phyloP scores from a whole-genome alignment of 2,797 vertebrate genomes.

The Gambelia wislizenii region DNA sequence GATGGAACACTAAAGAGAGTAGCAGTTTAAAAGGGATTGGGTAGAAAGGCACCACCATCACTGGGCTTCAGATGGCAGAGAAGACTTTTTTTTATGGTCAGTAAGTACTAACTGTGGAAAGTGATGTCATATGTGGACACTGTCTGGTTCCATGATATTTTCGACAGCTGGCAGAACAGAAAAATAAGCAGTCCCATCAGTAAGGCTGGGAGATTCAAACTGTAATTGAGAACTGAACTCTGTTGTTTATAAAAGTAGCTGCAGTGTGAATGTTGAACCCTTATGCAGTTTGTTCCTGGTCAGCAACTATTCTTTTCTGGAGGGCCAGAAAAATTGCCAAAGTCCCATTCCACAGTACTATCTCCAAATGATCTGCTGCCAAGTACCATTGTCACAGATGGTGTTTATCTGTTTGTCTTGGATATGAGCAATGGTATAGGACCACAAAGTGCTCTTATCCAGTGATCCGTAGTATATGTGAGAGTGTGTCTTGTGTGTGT shows the following conservation, averaged over 20 bases:
- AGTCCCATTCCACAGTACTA: neutral
- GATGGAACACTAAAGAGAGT: slow-evolving; percentile 70
- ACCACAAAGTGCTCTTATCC: neutral
- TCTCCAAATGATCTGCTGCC: neutral
- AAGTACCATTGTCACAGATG: neutral
- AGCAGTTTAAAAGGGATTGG: slow-evolving; percentile 64
- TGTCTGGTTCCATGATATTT: slow-evolving; percentile 69
- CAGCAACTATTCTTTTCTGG: neutral
- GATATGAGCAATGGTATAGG: neutral
- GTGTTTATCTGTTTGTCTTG: neutral
- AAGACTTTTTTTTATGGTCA: slow-evolving; percentile 62
- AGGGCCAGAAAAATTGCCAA: neutral
- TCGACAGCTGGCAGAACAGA: slow-evolving; percentile 62
- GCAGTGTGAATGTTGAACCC: slow-evolving; percentile 46
- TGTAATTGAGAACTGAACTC: slow-evolving; percentile 37
- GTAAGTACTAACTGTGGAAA: slow-evolving; percentile 73
- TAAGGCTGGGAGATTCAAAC: slow-evolving; percentile 40
- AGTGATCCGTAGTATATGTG: neutral
- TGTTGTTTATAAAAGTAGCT: slow-evolving; percentile 59
- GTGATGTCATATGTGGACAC: slow-evolving; percentile 68
- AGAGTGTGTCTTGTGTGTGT: neutral
- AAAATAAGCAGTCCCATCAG: slow-evolving; percentile 63
- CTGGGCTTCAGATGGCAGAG: slow-evolving; percentile 62
- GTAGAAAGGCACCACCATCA: slow-evolving; percentile 63
- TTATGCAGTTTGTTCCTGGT: slow-evolving; percentile 56